phyloP scores from a whole-genome alignment of 2,797 vertebrate species.

The Danionella dracula region DNA sequence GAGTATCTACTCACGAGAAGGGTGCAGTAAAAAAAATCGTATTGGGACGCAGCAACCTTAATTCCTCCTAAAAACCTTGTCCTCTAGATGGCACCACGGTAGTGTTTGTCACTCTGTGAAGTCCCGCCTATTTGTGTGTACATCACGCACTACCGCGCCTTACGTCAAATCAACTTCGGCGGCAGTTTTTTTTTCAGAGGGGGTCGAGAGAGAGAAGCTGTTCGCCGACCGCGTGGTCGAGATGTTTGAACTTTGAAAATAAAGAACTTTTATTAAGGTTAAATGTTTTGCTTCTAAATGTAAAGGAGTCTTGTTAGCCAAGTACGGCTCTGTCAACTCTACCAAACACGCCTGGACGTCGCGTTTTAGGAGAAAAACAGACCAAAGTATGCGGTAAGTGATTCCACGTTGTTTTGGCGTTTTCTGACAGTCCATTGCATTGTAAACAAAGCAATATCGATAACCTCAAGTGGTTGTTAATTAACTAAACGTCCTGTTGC shows the following conservation, averaged over 20 bases:
- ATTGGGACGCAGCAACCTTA: too few relatives aligned
- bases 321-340: too few relatives aligned
- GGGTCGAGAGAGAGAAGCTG: slow-evolving; percentile 7
- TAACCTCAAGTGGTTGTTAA: too few relatives aligned
- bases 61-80: too few relatives aligned
- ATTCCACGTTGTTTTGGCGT: slow-evolving; percentile 14
- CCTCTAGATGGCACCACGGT: too few relatives aligned
- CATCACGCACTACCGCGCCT: slow-evolving; percentile 61
- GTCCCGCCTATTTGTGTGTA: slow-evolving; percentile 18
- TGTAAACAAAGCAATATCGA: too few relatives aligned
- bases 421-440: too few relatives aligned
- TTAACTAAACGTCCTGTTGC: too few relatives aligned
- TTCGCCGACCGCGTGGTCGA: neutral
- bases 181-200: slow-evolving; percentile 28
- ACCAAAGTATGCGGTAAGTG: slow-evolving; percentile 36
- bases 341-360: neutral
- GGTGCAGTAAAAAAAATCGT: too few relatives aligned
- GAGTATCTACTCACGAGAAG: too few relatives aligned
- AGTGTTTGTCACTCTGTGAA: neutral
- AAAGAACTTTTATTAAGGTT: neutral
- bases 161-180: slow-evolving; percentile 46
- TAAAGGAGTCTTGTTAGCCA: too few relatives aligned
- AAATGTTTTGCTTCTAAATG: neutral
- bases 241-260: neutral
- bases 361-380: too few relatives aligned